Evolutionary conservation across 2,888 invertebrate species (phyloP).

Genomic region (Xanthorhoe designata): DNA sequence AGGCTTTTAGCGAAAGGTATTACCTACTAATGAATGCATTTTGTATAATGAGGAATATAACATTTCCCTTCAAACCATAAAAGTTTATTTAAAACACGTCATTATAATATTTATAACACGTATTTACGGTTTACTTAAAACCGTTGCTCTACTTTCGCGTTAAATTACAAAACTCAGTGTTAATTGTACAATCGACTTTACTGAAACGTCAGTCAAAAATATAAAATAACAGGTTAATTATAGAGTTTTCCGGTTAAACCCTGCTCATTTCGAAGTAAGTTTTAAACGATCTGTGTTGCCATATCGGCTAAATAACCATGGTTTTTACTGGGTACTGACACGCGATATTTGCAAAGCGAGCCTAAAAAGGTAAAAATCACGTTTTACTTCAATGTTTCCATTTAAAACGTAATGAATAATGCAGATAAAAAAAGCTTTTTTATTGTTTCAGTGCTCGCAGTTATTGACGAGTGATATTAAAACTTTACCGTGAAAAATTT

Average conservation of each 20-base stretch:
- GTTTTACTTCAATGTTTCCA: conserved; percentile 31
- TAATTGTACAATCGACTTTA: conserved; percentile 33
- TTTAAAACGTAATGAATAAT: conserved; percentile 20
- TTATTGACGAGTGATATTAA: background rate
- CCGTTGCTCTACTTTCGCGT: background rate
- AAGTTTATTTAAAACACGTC: background rate
- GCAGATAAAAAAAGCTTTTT: conserved; percentile 22
- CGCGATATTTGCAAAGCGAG: conserved; percentile 51
- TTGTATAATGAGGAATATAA: no score
- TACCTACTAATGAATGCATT: no score
- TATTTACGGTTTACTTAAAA: background rate
- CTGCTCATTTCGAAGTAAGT: conserved; percentile 57
- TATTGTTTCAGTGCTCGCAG: conserved; percentile 6
- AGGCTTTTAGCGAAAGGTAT: no score
- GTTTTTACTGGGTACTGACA: conserved; percentile 51
- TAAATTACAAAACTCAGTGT: conserved; percentile 28
- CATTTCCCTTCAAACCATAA: no score
- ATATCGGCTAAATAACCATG: conserved; percentile 48
- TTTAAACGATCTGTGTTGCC: conserved; percentile 51
- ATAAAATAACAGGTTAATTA: conserved; percentile 59
- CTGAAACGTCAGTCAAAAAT: conserved; percentile 42
- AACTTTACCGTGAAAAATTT: no score
- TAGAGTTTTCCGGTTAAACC: conserved; percentile 46
- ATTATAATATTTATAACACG: background rate
- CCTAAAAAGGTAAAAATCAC: conserved; percentile 27